A percentile compares a stretch with the other conserved stretches of the same genome.
Conservation (phyloP, 2,113 vertebrate genomes). For the Coryphaenoides rupestris region DNA sequence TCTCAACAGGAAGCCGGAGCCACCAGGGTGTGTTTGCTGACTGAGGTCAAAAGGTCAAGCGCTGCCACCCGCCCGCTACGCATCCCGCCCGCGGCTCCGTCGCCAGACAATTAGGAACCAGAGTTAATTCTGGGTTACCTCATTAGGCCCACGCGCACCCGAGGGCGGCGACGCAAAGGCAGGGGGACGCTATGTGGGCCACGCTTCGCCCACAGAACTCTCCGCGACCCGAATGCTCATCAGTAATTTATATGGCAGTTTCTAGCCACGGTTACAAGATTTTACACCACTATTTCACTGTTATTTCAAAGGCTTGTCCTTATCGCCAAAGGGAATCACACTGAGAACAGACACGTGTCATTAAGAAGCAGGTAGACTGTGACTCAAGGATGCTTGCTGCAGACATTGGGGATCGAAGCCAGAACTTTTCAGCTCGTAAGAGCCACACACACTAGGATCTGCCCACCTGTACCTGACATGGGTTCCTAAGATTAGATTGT, state of each 20-base stretch:
- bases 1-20: too few species aligned
- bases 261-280: too few species aligned
- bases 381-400: too few species aligned
- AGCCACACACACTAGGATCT: too few species aligned
- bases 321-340: too few species aligned
- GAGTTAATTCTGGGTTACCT: constrained; percentile 65
- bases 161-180: constrained; percentile 44
- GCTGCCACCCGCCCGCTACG: constrained; percentile 4
- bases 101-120: constrained; percentile 55
- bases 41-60: constrained; percentile 20
- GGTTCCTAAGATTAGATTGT: too few species aligned
- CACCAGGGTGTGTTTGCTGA: too few species aligned
- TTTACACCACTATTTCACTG: too few species aligned
- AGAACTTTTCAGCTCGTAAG: constrained; percentile 9
- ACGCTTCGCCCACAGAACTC: constrained; percentile 19
- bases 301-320: too few species aligned
- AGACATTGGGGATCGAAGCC: not conserved
- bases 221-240: constrained; percentile 37
- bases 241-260: constrained; percentile 2
- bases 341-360: too few species aligned
- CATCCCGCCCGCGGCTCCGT: constrained; percentile 34
- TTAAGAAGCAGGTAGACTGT: too few species aligned
- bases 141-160: constrained; percentile 53
- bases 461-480: too few species aligned
- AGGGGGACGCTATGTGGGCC: constrained; percentile 17